These are phyloP conservation scores for Dromius quadrimaculatus DNA, from an alignment of 2,888 invertebrate genomes.

Conservation along the genomic window DNA sequence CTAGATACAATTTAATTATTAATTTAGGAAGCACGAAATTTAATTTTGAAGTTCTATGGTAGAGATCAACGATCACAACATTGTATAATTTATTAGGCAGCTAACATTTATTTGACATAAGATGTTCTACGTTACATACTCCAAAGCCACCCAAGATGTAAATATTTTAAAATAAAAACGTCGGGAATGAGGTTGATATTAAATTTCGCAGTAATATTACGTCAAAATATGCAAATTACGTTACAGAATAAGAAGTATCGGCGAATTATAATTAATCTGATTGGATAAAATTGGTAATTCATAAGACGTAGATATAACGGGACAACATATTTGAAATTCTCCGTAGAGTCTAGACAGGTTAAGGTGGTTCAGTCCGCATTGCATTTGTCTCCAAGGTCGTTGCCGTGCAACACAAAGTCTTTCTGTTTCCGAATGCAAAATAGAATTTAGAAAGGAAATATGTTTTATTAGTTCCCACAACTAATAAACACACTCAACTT, in stretches of 20 bases:
- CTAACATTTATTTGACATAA: too few species aligned
- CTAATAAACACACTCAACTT: too few species aligned
- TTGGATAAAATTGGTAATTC: conserved; percentile 26
- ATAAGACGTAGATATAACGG: conserved; percentile 12
- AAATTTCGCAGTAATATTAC: not conserved
- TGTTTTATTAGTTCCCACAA: conserved; percentile 40
- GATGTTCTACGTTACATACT: too few species aligned
- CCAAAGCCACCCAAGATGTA: too few species aligned
- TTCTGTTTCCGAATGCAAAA: conserved; percentile 23
- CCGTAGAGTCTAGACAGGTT: conserved; percentile 28
- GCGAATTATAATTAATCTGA: conserved; percentile 10
- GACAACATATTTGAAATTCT: conserved; percentile 32
- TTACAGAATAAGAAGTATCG: not conserved
- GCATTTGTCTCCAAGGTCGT: conserved; percentile 43
- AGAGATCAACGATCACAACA: too few species aligned
- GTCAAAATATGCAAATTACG: not conserved
- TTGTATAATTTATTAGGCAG: too few species aligned
- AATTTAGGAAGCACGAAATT: too few species aligned
- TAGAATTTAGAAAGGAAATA: conserved; percentile 38
- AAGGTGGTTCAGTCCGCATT: conserved; percentile 27
- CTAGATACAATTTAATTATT: too few species aligned
- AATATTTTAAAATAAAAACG: too few species aligned
- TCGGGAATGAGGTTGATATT: not conserved
- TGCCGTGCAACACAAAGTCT: not conserved
- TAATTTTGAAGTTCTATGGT: too few species aligned